phyloP scores from a whole-genome alignment of 2,888 invertebrate genomes.

The Macaria notata region DNA sequence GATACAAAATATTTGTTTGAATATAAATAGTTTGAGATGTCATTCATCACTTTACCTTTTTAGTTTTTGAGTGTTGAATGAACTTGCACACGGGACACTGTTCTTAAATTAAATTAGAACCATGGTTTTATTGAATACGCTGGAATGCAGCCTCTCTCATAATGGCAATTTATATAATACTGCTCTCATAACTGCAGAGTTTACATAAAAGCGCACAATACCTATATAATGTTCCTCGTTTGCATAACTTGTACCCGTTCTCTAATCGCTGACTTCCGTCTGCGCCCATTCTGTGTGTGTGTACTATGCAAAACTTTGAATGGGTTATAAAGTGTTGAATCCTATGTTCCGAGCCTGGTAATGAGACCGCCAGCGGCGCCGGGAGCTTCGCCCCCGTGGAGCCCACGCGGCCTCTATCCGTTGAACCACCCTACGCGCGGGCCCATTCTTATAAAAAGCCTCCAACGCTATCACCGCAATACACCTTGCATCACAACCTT shows the following conservation, averaged over 20 bases:
- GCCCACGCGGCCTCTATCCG: slow-evolving; percentile 47
- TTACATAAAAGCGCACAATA: slow-evolving; percentile 12
- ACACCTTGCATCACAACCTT: slow-evolving; percentile 32
- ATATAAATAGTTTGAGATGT: too few species aligned
- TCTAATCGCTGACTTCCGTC: slow-evolving; percentile 40
- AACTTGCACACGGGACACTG: too few species aligned
- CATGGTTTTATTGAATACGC: too few species aligned
- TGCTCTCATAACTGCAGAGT: background rate
- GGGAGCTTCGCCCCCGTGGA: slow-evolving; percentile 43
- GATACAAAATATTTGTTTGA: too few species aligned
- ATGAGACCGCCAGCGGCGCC: slow-evolving; percentile 15
- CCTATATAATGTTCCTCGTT: slow-evolving; percentile 34
- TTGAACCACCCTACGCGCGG: slow-evolving; percentile 47
- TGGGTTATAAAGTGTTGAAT: slow-evolving; percentile 4
- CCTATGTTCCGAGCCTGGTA: slow-evolving; percentile 12
- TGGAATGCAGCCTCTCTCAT: too few species aligned
- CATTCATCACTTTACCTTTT: too few species aligned
- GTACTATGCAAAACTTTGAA: slow-evolving; percentile 13
- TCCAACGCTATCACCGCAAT: slow-evolving; percentile 30
- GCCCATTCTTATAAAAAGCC: slow-evolving; percentile 30
- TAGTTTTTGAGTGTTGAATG: too few species aligned
- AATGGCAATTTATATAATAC: too few species aligned
- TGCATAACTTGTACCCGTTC: slow-evolving; percentile 35
- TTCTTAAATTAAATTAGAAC: too few species aligned
- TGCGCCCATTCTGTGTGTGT: slow-evolving; percentile 16